Evolutionary conservation across 2,888 invertebrate species (phyloP).

Genomic region (Dynastes grantii): DNA sequence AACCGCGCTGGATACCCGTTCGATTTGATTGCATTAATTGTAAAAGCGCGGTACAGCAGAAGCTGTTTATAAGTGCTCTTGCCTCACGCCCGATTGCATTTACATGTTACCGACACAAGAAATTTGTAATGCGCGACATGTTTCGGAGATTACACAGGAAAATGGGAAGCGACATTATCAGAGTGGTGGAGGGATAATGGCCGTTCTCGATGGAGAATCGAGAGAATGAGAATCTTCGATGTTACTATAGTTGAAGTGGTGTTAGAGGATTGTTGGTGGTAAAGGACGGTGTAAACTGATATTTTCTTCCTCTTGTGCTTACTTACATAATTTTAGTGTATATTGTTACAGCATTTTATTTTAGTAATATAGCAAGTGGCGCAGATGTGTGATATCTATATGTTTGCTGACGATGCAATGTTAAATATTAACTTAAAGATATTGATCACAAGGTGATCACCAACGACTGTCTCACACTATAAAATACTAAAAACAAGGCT

Average conservation of each 20-base stretch:
- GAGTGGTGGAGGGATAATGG: neutral
- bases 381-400: too few species aligned
- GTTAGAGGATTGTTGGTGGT: too few species aligned
- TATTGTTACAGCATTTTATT: too few species aligned
- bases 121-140: neutral
- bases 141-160: neutral
- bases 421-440: too few species aligned
- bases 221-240: neutral
- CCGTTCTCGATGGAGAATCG: neutral
- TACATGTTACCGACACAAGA: constrained; percentile 3
- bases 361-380: too few species aligned
- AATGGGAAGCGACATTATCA: neutral
- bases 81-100: constrained; percentile 2
- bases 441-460: too few species aligned
- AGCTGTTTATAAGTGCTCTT: neutral
- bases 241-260: neutral
- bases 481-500: too few species aligned
- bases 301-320: too few species aligned
- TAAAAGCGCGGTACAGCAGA: constrained; percentile 1
- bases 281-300: too few species aligned
- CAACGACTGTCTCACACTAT: too few species aligned
- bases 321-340: too few species aligned
- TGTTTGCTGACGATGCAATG: too few species aligned
- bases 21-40: constrained; percentile 20
- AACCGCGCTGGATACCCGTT: neutral